These are phyloP conservation scores for Hermodice carunculata DNA, from an alignment of 2,888 invertebrate species.

Conservation along the genomic window DNA sequence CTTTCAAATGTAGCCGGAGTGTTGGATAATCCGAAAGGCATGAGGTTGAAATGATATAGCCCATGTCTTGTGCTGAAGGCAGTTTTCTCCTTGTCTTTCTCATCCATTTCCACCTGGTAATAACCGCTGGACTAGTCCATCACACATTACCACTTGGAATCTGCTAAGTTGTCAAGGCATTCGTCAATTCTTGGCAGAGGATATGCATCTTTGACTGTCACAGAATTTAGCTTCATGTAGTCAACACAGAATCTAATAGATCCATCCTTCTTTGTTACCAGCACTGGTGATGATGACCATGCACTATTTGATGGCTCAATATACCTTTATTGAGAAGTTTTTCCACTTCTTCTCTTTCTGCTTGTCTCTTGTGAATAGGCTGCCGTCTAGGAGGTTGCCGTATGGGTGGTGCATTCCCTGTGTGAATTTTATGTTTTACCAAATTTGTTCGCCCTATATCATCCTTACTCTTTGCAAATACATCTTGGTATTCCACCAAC, in stretches of 20 bases:
- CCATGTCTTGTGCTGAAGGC: conserved; percentile 39
- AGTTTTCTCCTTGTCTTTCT: conserved; percentile 37
- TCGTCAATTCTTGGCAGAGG: conserved; percentile 32
- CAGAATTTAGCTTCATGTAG: conserved; percentile 30
- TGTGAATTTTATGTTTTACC: neutral
- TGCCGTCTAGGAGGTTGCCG: neutral
- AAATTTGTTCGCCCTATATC: neutral
- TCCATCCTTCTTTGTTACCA: conserved; percentile 31
- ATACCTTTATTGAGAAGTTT: neutral
- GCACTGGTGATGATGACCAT: conserved; percentile 12
- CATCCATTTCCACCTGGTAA: conserved; percentile 43
- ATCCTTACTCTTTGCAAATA: neutral
- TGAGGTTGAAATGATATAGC: conserved; percentile 33
- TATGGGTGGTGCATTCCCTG: neutral
- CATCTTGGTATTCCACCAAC: too few relatives aligned
- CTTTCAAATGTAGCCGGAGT: conserved; percentile 41
- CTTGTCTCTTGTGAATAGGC: neutral
- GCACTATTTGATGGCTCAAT: neutral
- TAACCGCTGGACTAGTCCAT: conserved; percentile 43
- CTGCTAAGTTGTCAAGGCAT: conserved; percentile 35
- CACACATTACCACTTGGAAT: conserved; percentile 34
- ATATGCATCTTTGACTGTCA: conserved; percentile 34
- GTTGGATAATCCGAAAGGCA: conserved; percentile 42
- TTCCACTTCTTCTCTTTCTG: neutral
- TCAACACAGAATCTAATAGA: conserved; percentile 33